Base-by-base conservation (phyloP, 2,113 vertebrate species). In the Entomyzon cyanotis region DNA sequence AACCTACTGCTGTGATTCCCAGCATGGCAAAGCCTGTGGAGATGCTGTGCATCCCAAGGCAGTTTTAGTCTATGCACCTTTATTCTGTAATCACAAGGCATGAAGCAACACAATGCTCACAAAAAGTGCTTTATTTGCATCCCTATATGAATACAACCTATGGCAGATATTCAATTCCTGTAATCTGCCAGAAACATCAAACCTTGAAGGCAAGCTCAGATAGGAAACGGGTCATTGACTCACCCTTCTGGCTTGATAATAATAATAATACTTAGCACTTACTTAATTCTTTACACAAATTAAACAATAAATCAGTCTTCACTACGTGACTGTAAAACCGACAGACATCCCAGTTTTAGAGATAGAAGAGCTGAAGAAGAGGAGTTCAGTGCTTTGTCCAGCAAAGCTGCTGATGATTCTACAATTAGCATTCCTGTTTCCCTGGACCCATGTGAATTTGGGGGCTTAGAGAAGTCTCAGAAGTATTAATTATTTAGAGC, bases 261-360 rank as follows among this genome's bases (percentile, higher is more conserved):
- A 95, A 82, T 92, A 95, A 77, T 85, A 95, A 94, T 87, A 90
- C 90, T 95, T 96, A 93, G 73, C 42, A 91, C 74, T 97, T 96
- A 84, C 94, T 96, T 94, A 90, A 93, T 92, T 96, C 89, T 93
- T 96, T 93, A 95, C 92, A 93, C 78, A 87, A 93, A 93, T 95
- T 91, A 93, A 95, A 94, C 94, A 95, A 94, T 96, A 96, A 97
- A 97, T 97, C 96, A 95, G 12, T 93, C 95, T 89, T 95, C 90
- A 82, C 93, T 82, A 25, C 0, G 7, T 47, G 41, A 79, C 78
- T 96, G 83, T 95, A 87, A 97, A 93, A 75, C 37, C 62, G 18
- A 76, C 52, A 90, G 85, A 91, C 68, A 85, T 85, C 55, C 44
- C 58, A 22, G 69, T 62, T 92, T 70, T 77, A 73, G 74, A 89